phyloP scores from a whole-genome alignment of 1,140 invertebrate species.

The Lepidotrigona ventralis region DNA sequence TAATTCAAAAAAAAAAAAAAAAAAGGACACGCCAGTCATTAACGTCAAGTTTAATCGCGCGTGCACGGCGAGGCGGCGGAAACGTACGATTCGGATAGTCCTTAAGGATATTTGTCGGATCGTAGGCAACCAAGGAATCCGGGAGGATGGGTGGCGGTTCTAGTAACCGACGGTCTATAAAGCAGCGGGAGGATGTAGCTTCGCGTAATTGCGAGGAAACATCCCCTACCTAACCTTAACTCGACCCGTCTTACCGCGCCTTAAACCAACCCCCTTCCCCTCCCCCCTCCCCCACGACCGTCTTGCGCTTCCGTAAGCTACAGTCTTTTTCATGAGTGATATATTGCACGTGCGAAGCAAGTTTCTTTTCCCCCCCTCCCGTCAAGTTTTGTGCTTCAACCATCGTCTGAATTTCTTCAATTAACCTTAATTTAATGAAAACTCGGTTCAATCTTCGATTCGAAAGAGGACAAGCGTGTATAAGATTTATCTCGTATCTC shows the following conservation, averaged over 20 bases:
- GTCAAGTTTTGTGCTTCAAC: no score
- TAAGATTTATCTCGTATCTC: no score
- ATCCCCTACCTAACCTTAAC: slow-evolving; percentile 49
- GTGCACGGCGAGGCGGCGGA: neutral
- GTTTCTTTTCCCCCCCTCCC: no score
- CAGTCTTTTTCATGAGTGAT: slow-evolving; percentile 41
- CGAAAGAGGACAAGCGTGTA: no score
- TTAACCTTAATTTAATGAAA: no score
- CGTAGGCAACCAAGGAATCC: slow-evolving; percentile 50
- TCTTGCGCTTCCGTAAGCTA: slow-evolving; percentile 11
- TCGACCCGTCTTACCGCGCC: slow-evolving; percentile 38
- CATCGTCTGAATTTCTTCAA: no score
- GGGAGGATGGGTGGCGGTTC: slow-evolving; percentile 20
- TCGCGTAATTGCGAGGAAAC: slow-evolving; percentile 52
- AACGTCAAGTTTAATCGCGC: slow-evolving; percentile 21
- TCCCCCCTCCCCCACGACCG: neutral
- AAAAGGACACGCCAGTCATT: neutral
- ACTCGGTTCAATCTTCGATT: no score
- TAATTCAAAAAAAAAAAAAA: no score
- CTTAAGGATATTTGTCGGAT: slow-evolving; percentile 52
- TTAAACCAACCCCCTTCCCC: slow-evolving; percentile 28
- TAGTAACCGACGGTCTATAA: slow-evolving; percentile 50
- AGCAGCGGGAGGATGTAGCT: slow-evolving; percentile 45
- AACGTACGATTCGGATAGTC: slow-evolving; percentile 31
- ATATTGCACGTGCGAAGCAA: neutral